Base-by-base conservation (phyloP, 2,113 vertebrate genomes). In the Odontophorus gujanensis region DNA sequence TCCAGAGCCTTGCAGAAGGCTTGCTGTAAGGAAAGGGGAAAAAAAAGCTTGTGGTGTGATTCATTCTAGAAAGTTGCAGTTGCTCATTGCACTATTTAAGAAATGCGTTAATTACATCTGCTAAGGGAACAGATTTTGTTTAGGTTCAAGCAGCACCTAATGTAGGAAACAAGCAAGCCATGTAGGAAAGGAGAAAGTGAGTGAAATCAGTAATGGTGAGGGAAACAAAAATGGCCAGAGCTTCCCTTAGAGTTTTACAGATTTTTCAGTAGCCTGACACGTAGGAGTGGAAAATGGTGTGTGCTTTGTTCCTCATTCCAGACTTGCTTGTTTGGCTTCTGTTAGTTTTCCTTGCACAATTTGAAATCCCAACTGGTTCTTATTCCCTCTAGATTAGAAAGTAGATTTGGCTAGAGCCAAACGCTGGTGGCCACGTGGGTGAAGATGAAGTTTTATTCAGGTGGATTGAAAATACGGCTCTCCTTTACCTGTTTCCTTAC, bases 31-130 rank as follows among this genome's bases (percentile, higher is more conserved):
- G 89, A 40, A 63, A 28, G 25, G 26, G 25, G 8, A 17, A 38
- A 18, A 38, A 58, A 21, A 24, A 58, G 76, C 78, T 79, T 74
- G 61, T 5, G 50, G 36, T 59, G 48, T 87, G 85, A 95, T 93
- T 95, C 79, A 67, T 4, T 89, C 63, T 26, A 83, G 81, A 85
- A 92, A 89, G 87, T 74, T 77, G 59, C 81, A 87, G 61, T 93
- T 89, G 47, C 36, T 87, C 92, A 43, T 2, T 92, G 86, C 38
- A 50, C 55, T 81, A 24, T 58, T 91, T 86, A 76, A 79, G 74
- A 72, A 76, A 78, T 68, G 81, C 51, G 74, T 87, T 89, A 85
- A 67, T 93, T 87, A 42, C 5, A 25, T 81, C 38, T 85, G 25
- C 57, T 32, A 45, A 43, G 89, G 67, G 38, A 53, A 53, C 79